Percentiles rank a stretch among this genome's conserved stretches.
Evolutionary conservation across 2,113 vertebrate genomes (phyloP).

Genomic region (Tursiops truncatus): DNA sequence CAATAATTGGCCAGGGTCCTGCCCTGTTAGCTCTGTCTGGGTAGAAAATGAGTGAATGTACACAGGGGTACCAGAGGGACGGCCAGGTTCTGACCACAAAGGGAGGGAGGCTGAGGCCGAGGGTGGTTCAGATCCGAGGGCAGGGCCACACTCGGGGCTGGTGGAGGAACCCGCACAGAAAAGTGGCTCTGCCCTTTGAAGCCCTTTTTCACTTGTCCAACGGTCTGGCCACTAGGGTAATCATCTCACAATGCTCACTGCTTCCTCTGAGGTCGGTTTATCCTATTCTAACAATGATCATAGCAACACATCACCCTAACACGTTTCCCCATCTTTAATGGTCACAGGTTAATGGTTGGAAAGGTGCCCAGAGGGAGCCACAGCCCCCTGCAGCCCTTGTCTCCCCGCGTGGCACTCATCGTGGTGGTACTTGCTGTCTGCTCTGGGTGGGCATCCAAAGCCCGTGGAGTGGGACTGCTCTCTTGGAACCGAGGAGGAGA

Average conservation of each 20-base stretch:
- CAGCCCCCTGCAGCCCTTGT: not conserved
- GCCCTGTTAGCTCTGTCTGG: not conserved
- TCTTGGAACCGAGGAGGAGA: not conserved
- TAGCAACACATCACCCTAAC: not conserved
- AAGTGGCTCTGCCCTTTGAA: not conserved
- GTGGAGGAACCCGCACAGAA: not conserved
- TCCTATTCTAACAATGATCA: too few relatives aligned
- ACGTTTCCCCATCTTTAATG: not conserved
- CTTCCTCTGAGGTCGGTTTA: not conserved
- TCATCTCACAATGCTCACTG: not conserved
- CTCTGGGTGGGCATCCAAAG: not conserved
- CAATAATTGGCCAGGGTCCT: not conserved
- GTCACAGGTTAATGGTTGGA: not conserved
- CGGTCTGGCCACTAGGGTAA: not conserved
- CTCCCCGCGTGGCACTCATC: fast-evolving
- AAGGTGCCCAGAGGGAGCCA: not conserved
- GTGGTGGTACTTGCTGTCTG: not conserved
- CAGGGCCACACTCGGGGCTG: not conserved
- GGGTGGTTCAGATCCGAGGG: not conserved
- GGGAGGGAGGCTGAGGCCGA: not conserved
- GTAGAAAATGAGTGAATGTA: too few relatives aligned
- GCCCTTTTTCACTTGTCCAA: not conserved
- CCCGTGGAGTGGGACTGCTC: not conserved
- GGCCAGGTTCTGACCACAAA: not conserved
- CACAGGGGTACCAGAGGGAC: not conserved